Conservation (phyloP, 2,888 invertebrate genomes). For the Dolichomitus sp. region DNA sequence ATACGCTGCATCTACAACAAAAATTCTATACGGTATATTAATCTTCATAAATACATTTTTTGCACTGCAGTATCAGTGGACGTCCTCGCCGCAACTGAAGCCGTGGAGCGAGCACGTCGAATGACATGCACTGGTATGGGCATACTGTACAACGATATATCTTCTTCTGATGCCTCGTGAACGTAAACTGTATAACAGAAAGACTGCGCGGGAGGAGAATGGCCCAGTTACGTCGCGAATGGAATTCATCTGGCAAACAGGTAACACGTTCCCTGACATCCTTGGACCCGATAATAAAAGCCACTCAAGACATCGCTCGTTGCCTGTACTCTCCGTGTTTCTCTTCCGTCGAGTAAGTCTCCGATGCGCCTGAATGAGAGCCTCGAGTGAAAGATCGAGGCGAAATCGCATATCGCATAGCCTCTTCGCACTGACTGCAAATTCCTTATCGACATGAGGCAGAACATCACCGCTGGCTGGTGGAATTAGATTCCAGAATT, state of each 20-base stretch:
- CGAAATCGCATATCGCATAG: neutral
- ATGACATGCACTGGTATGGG: no score
- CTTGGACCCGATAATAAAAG: constrained; percentile 69
- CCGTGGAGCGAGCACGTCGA: no score
- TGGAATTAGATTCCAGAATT: constrained; percentile 69
- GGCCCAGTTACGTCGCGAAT: constrained; percentile 77
- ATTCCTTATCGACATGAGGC: constrained; percentile 41
- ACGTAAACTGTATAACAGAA: constrained; percentile 23
- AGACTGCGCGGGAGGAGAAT: constrained; percentile 65
- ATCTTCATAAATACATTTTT: no score
- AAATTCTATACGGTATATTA: no score
- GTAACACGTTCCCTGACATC: constrained; percentile 72
- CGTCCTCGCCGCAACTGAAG: no score
- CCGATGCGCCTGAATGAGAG: constrained; percentile 10
- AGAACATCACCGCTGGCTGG: neutral
- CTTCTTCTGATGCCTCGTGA: neutral
- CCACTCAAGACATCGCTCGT: constrained; percentile 16
- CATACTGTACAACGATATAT: neutral
- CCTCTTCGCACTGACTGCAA: constrained; percentile 1
- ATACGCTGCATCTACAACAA: no score
- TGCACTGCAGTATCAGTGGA: no score
- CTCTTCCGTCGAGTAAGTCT: neutral
- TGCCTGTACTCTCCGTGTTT: neutral
- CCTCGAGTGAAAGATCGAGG: constrained; percentile 3
- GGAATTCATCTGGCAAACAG: constrained; percentile 69